Base-by-base conservation (phyloP, 2,888 invertebrate species). In the Drosophila sordidapex region DNA sequence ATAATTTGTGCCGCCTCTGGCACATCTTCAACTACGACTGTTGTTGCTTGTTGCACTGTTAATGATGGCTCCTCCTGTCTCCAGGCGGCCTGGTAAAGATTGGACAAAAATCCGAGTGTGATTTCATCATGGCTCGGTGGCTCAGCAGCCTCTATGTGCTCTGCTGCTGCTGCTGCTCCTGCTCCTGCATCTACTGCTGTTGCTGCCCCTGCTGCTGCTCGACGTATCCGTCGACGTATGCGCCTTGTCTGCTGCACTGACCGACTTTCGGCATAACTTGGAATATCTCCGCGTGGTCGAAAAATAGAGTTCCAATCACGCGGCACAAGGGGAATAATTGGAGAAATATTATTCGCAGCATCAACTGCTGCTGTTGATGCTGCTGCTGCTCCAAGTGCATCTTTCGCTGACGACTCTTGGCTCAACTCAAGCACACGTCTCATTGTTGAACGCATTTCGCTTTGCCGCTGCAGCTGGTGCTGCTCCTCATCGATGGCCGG, bases 401-500 rank as follows among this genome's bases (percentile, higher is more conserved):
- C 25, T 40, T 27, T 25, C 11, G 53, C 27, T 31, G 40, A 18
- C 31, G 36, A 51, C 11, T 43, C 36, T 13, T 70, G 61, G n/a
- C 40, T 67, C 54, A 79, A 21, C 46, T 72, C 70, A 35, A 66
- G 66, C 11, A 56, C 35, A 29, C 81, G 81, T 0, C 65, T 65
- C 53, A 67, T 70, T 7, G 71, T 77, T 21, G 53, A 57, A 15
- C 43, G n/a, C 4, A 36, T 40, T 1, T 18, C 43, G 15, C 43
- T 31, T 57, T 31, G 57, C 4, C 49, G 63, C n/a, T 61, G 72
- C 31, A n/a, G 40, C 2, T 46, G 46, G 46, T 15, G 46, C 46
- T 64, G 77, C 58, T 81, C 81, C 64, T 81, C 81, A 15, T 81
- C 58, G 11, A 81, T 81, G 35, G 79, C 75, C 40, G 81, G 68